Base-by-base conservation (phyloP, 2,113 vertebrate genomes). In the Anarrhichthys ocellatus region DNA sequence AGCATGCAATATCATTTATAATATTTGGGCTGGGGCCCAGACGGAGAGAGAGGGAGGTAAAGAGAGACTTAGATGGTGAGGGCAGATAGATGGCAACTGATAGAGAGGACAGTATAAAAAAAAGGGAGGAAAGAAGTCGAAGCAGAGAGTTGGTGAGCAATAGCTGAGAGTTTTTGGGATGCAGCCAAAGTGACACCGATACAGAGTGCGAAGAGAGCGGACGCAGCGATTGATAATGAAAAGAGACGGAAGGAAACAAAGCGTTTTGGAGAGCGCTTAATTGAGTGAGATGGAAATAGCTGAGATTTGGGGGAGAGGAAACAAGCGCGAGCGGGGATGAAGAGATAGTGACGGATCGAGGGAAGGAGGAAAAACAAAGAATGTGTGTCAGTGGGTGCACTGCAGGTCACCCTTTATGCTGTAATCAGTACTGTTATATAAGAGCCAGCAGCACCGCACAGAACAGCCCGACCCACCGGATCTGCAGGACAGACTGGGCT, bases 381-480 rank as follows among this genome's bases (percentile, higher is more conserved):
- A 86, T 79, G 84, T 87, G 86, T 91, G 90, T 89, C 88, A 91
- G 76, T 32, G 63, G 71, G 87, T 78, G 44, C 75, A 82, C 27
- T n/a, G 79, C 87, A 90, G 81, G 89, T 89, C 87, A 89, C 69
- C 81, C 66, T 79, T 68, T 81, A 76, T 87, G 79, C 69, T 88
- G 88, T 82, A 82, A 88, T 87, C 87, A 81, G 74, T 80, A 15
- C 56, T 79, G 76, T 92, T 92, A 92, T 76, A 86, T 86, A 93
- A 93, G 65, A 82, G 73, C 67, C 75, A 38, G 81, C 65, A 82
- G 81, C 69, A 72, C 58, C 22, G 81, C 70, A 70, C 48, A 79
- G 58, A 73, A 54, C 73, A 84, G 79, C 70, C 81, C 20, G 69
- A 83, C 87, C 56, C 61, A 74, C 70, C 78, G 84, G 88, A 89